Evolutionary conservation across 2,113 vertebrate species (phyloP).

Genomic region (Pampusana beccarii): DNA sequence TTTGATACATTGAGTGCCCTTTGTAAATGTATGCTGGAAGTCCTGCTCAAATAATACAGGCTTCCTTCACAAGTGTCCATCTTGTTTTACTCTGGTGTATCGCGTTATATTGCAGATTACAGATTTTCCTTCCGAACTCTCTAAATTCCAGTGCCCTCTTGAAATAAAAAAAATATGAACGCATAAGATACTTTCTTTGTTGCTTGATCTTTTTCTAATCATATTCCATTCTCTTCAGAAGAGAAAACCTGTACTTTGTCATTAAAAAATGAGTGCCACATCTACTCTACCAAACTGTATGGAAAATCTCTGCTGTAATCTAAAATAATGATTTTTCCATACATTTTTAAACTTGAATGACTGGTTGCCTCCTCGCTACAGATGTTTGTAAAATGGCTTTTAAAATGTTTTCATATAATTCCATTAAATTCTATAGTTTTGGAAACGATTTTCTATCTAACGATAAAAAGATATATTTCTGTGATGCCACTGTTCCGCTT

Average conservation of each 20-base stretch:
- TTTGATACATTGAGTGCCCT: not conserved
- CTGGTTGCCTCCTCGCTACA: not conserved
- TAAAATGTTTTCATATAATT: not conserved
- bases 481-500: not conserved
- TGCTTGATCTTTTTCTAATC: not conserved
- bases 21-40: not conserved
- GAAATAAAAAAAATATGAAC: not conserved
- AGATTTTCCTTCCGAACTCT: not conserved
- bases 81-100: not conserved
- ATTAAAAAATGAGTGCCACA: not conserved
- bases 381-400: not conserved
- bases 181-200: not conserved
- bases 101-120: not conserved
- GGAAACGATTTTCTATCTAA: not conserved
- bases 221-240: not conserved
- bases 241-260: not conserved
- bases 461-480: not conserved
- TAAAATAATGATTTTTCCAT: not conserved
- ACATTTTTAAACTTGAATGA: not conserved
- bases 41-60: not conserved
- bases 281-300: not conserved
- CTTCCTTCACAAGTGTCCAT: not conserved
- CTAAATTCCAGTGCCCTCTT: not conserved
- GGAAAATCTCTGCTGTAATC: not conserved
- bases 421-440: not conserved